Conservation (phyloP, 2,113 vertebrate species). For the Eolophus roseicapilla region DNA sequence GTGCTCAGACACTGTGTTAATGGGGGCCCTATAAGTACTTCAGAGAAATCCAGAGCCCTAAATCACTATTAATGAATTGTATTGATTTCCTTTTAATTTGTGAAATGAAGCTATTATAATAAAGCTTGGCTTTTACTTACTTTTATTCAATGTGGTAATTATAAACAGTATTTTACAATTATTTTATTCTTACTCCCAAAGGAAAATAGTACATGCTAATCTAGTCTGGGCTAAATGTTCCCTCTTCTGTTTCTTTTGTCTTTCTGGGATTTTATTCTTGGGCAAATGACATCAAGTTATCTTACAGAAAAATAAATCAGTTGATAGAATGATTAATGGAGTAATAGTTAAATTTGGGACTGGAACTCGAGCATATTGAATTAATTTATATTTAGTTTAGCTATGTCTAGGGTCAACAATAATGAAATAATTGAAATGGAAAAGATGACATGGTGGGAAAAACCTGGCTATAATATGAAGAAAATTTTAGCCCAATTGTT, state of each 20-base stretch:
- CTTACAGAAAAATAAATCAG: not conserved
- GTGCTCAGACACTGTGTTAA: not conserved
- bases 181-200: slow-evolving; percentile 26
- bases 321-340: not conserved
- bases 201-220: not conserved
- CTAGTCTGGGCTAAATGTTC: not conserved
- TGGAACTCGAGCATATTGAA: not conserved
- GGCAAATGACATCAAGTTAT: not conserved
- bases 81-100: slow-evolving; percentile 55
- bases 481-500: not conserved
- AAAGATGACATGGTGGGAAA: not conserved
- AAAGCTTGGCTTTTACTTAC: slow-evolving; percentile 43
- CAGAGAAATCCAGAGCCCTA: slow-evolving; percentile 14
- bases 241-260: not conserved
- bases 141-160: slow-evolving; percentile 16
- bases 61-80: slow-evolving; percentile 39
- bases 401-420: not conserved
- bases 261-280: not conserved
- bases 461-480: not conserved
- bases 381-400: not conserved
- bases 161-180: slow-evolving; percentile 31
- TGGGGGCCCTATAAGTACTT: not conserved
- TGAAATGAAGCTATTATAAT: slow-evolving; percentile 41
- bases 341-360: not conserved
- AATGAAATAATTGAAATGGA: not conserved